Conservation (phyloP, 2,888 invertebrate genomes). For the Caenorhabditis virilis region DNA sequence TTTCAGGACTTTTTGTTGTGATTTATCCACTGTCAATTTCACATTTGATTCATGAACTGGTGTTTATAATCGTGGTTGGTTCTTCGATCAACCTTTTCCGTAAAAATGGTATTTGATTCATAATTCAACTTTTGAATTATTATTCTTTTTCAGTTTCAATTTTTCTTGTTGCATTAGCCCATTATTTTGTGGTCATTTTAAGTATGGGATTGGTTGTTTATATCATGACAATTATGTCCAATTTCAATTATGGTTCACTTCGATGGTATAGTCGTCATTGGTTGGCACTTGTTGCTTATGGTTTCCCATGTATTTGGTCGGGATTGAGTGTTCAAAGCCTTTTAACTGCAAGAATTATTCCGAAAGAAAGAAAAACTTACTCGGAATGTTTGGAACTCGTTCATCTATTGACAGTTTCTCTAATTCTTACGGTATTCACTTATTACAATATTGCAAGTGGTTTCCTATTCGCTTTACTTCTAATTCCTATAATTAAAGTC, state of each 20-base stretch:
- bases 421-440: slow-evolving; percentile 37
- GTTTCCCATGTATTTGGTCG: slow-evolving; percentile 43
- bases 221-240: slow-evolving; percentile 26
- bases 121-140: no score
- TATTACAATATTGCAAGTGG: slow-evolving; percentile 54
- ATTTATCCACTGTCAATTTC: slow-evolving; percentile 73
- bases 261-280: slow-evolving; percentile 48
- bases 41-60: no score
- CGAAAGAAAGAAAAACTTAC: slow-evolving; percentile 19
- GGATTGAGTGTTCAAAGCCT: slow-evolving; percentile 37
- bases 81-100: no score
- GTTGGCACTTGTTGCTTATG: slow-evolving; percentile 44
- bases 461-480: slow-evolving; percentile 44
- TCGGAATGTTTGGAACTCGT: slow-evolving; percentile 27
- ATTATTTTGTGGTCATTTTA: slow-evolving; percentile 23
- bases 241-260: slow-evolving; percentile 35
- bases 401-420: slow-evolving; percentile 29
- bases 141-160: slow-evolving; percentile 3
- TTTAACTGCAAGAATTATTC: slow-evolving; percentile 22
- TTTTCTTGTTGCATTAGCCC: slow-evolving; percentile 20
- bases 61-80: no score
- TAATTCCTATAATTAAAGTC: slow-evolving; percentile 34
- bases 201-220: slow-evolving; percentile 20
- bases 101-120: no score
- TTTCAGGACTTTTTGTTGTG: slow-evolving; percentile 75